Percentiles rank a stretch among this genome's conserved stretches.
phyloP scores from a whole-genome alignment of 1,140 invertebrate genomes.

The Tribolium madens region DNA sequence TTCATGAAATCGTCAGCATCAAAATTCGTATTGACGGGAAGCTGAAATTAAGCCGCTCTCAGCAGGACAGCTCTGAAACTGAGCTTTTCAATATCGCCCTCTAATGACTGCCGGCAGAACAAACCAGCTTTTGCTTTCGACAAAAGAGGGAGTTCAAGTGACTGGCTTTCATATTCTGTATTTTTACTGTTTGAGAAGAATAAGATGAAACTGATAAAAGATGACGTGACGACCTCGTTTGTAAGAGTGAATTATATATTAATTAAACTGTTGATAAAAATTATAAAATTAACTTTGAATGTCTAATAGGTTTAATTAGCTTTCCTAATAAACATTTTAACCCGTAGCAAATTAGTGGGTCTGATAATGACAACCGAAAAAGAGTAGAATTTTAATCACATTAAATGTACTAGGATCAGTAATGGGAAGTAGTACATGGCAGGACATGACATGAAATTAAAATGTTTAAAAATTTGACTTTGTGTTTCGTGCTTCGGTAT shows the following conservation, averaged over 20 bases:
- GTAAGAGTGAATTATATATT: background rate
- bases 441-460: background rate
- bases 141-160: conserved; percentile 23
- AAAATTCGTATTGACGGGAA: conserved; percentile 8
- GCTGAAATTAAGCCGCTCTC: conserved; percentile 23
- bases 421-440: background rate
- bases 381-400: background rate
- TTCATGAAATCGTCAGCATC: conserved; percentile 6
- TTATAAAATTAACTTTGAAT: too few species aligned
- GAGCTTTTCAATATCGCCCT: conserved; percentile 38
- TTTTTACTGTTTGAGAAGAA: background rate
- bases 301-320: background rate
- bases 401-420: background rate
- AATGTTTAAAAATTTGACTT: background rate
- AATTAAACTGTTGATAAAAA: background rate
- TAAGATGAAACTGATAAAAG: conserved; percentile 3
- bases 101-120: conserved; percentile 18
- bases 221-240: background rate
- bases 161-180: conserved; percentile 13
- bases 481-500: background rate
- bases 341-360: background rate
- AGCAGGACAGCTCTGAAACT: background rate
- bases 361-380: too few species aligned
- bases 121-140: conserved; percentile 15
- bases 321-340: background rate